These are phyloP conservation scores for Stichodactyla mertensii DNA, from an alignment of 64 coral and sea anemone species.

Conservation along the genomic window DNA sequence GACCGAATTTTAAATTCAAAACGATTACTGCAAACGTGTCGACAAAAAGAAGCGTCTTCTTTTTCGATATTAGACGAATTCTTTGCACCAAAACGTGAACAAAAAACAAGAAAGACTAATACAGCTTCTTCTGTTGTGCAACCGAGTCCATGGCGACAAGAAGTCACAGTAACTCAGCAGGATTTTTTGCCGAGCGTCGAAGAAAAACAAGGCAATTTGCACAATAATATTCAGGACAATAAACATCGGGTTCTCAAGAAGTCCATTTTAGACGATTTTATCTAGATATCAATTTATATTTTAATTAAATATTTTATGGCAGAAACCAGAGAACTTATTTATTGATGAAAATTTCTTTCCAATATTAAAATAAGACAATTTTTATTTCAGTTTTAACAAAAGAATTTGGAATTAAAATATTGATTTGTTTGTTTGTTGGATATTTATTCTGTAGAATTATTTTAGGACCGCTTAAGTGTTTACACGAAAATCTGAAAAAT, in stretches of 20 bases:
- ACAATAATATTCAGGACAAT: neutral
- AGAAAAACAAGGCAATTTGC: neutral
- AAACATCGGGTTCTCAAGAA: neutral
- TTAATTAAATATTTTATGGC: too few species aligned
- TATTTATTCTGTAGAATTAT: too few species aligned
- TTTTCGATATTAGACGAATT: neutral
- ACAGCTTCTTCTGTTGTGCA: neutral
- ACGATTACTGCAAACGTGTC: neutral
- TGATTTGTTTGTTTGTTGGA: too few species aligned
- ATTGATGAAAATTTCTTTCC: too few species aligned
- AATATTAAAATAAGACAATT: too few species aligned
- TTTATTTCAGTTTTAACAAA: too few species aligned
- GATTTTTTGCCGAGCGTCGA: too few species aligned
- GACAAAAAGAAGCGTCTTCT: neutral
- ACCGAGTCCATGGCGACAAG: neutral
- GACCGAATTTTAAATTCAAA: neutral
- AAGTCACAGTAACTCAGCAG: neutral
- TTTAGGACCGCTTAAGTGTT: too few species aligned
- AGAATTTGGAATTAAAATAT: too few species aligned
- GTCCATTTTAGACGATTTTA: constrained; percentile 1
- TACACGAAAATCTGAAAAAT: too few species aligned
- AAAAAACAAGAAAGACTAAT: neutral
- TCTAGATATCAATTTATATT: neutral
- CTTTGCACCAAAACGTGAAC: neutral
- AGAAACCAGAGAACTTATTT: too few species aligned